Conservation (phyloP, 2,113 vertebrate genomes). For the Macrotus californicus region DNA sequence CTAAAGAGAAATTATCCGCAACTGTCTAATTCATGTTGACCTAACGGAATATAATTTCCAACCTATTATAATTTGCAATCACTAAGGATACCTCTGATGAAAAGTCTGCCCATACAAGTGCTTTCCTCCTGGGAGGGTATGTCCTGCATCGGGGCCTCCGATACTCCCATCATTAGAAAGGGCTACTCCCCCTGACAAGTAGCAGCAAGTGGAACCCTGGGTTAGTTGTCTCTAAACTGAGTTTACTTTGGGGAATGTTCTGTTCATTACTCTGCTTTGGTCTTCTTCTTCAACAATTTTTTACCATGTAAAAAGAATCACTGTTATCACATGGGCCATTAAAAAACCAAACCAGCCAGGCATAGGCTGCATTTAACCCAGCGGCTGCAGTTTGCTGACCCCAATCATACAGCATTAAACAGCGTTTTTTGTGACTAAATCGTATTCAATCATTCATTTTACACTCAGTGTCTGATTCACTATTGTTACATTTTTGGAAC, state of each 20-base stretch:
- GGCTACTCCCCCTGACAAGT: not conserved
- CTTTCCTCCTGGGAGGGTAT: not conserved
- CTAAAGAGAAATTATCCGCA: not conserved
- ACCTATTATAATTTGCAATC: not conserved
- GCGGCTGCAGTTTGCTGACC: not conserved
- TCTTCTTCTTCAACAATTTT: not conserved
- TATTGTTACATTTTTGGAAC: not conserved
- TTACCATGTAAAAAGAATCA: not conserved
- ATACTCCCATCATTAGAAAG: not conserved
- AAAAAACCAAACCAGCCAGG: not conserved
- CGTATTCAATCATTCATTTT: not conserved
- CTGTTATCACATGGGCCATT: not conserved
- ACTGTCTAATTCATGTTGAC: not conserved
- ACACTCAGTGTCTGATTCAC: not conserved
- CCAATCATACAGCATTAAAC: not conserved
- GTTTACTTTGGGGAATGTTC: not conserved
- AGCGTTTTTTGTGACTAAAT: not conserved
- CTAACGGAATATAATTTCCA: not conserved
- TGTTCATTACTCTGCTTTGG: not conserved
- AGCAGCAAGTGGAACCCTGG: not conserved
- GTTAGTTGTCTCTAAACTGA: not conserved
- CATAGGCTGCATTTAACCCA: not conserved
- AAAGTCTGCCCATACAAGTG: not conserved
- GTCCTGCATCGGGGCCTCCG: not conserved
- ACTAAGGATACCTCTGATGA: not conserved